Base-by-base conservation (phyloP, 2,797 vertebrate species). In the Malurus splendens region DNA sequence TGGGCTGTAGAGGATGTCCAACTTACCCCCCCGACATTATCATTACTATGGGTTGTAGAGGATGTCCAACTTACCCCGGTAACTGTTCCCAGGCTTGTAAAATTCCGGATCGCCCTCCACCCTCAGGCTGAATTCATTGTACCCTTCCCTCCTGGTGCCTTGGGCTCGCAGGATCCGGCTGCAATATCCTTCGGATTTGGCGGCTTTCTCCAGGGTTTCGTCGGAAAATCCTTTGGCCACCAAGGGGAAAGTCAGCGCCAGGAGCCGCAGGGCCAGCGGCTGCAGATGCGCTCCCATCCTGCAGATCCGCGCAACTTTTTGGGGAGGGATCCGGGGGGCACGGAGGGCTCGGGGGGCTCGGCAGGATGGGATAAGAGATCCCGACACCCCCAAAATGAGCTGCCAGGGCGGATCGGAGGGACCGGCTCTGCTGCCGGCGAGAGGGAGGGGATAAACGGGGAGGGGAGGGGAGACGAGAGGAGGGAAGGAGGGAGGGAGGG, bases 31-130 rank as follows among this genome's bases (percentile, higher is more conserved):
- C 82, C 55, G 30, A n/a, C 88, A 1, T 20, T 38, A 27, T 0
- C 5, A 5, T 12, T 15, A 23, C 50, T 0, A 57, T 0, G 25
- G 30, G n/a, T 66, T 72, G 72, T 1, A 36, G 44, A 59, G 61
- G 47, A 62, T 51, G 50, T 50, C 55, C 79, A 59, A 33, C 98
- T 96, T 95, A 99, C 99, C 99, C 96, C 98, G 98, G 97, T 99
- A 99, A 93, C 98, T 99, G 98, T 97, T 98, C 23, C 98, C 98
- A 9, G 99, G 98, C 93, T 99, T 99, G 85, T 99, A 99, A 96
- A 96, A 98, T 89, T 99, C 98, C 4, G 98, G 99, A 80, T 99
- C 99, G 67, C 99, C 99, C 94, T 99, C 99, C 57, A 99, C 98
- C 90, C 98, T 98, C 77, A 99, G 98, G 82, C 98, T 98, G 95